Percentiles rank a stretch among this genome's conserved stretches.
Evolutionary conservation across 2,113 vertebrate genomes (phyloP).

Genomic region (Galemys pyrenaicus): DNA sequence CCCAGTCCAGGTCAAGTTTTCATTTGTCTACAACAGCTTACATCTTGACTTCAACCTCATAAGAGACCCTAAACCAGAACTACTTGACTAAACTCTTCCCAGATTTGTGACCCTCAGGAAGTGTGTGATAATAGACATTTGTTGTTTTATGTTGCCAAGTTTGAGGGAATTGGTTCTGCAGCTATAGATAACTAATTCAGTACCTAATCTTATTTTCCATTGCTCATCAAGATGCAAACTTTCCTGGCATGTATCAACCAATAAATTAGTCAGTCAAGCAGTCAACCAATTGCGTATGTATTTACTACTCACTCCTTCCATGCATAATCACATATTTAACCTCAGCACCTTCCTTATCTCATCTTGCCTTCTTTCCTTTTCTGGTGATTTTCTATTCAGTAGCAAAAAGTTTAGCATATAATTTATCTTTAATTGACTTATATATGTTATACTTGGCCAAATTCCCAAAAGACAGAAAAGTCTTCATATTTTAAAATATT

Average conservation of each 20-base stretch:
- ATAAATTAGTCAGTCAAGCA: neutral
- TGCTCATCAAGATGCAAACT: conserved; percentile 2
- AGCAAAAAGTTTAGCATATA: neutral
- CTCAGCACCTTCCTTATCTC: neutral
- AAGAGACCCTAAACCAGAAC: neutral
- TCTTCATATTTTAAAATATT: conserved; percentile 56
- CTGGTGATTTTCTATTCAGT: neutral
- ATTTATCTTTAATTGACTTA: conserved; percentile 46
- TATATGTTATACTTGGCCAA: conserved; percentile 25
- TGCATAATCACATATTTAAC: neutral
- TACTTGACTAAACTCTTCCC: neutral
- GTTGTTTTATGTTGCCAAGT: neutral
- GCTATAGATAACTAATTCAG: neutral
- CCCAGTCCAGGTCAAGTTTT: neutral
- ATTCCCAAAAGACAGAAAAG: neutral
- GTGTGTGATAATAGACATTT: neutral
- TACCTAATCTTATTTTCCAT: neutral
- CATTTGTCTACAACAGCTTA: neutral
- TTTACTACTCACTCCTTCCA: neutral
- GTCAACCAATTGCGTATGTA: neutral
- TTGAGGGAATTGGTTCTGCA: neutral
- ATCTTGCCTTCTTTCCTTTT: neutral
- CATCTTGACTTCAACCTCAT: neutral
- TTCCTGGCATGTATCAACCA: neutral
- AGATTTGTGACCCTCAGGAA: neutral